Base-by-base conservation (phyloP, 2,888 invertebrate species). In the Amblyjoppa fuscipennis region DNA sequence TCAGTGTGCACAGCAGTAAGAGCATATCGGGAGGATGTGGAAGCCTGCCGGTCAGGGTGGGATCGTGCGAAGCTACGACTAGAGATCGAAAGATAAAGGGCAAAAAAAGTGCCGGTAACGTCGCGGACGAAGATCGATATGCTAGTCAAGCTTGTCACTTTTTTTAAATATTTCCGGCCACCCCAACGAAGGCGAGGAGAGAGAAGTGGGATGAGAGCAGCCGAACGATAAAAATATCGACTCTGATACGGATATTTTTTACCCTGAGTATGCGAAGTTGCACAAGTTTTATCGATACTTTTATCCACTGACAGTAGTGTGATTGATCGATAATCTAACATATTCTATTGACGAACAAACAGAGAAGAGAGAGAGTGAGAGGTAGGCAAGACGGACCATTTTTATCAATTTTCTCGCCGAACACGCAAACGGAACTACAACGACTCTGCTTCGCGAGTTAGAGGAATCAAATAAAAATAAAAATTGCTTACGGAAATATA, bases 121-220 rank as follows among this genome's bases (percentile, higher is more conserved):
- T 51, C 20, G 51, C 31, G 28, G 16, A 80, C 73, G 73, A 80
- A 80, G 73, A 80, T 80, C 80, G 80, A 80, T 80, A 73, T 51
- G 61, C 34, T 28, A 64, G 41, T 51, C 66, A 64, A 64, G 9
- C 66, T 49, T 49, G 71, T 49, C 16, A 16, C 45, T 49, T 80
- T 68, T 70, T 71, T 56, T 51, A n/a, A n/a, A 41, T 53, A 73
- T 73, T 66, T 38, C 13, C 20, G 6, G 16, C 49, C 34, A 16
- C 38, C 41, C n/a, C 28, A 61, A 11, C 13, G 41, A 13, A 61
- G 28, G 61, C 41, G 61, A 61, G 34, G 31, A 41, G 13, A 56
- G 13, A 41, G 28, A 16, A 31, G 5, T 7, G 7, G 4, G 11
- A 13, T 41, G 59, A 59, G 41, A n/a, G 38, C 11, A 11, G 31